Evolutionary conservation across 1,140 invertebrate genomes (phyloP), one percentile per base, ranked within the genome.

Genomic region (Camponotus floridanus): DNA sequence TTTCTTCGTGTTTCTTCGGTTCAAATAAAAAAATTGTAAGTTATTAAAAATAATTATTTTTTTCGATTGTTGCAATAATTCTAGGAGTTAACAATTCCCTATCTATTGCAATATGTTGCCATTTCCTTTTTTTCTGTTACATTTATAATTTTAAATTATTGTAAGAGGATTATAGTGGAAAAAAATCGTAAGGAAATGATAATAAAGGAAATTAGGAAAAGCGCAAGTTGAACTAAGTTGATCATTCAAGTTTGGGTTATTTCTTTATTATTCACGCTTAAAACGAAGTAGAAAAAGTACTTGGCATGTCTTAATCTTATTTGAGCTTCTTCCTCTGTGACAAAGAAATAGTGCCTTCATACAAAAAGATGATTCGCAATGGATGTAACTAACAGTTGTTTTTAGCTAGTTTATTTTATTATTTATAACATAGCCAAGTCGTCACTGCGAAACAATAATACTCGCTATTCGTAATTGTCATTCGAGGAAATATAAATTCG

Each of bases 281-380:
- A 64, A 89, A 85, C 48, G 86, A 89, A 87, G 79, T 87, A 87
- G 74, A 85, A 87, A 85, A 87, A 87, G 71, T 79, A 78, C 68
- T 61, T 83, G 79, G 57, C 62, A 65, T 65, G 36, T 42, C 51
- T 31, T 86, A 86, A 36, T 42, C 8, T 80, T 45, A 80, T 2
- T 67, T 79, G 76, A 79, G 62, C 61, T 86, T 57, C 13, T 48
- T 33, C 39, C 39, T 79, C 7, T 78, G 51, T 76, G 33, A 65
- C 81, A 85, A 45, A 81, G 78, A 81, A 79, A 76, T 64, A 64
- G 11, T 70, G 42, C 33, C 33, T 80, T 80, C 45, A 18, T 80
- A 80, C 7, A 15, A 55, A 51, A 51, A 39, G 11, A 80, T 68
- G 26, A n/a, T 2, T 36, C 13, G 36, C 31, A 79, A 79, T 8